Base-by-base conservation (phyloP, 2,888 invertebrate genomes). In the Papilio elwesi region DNA sequence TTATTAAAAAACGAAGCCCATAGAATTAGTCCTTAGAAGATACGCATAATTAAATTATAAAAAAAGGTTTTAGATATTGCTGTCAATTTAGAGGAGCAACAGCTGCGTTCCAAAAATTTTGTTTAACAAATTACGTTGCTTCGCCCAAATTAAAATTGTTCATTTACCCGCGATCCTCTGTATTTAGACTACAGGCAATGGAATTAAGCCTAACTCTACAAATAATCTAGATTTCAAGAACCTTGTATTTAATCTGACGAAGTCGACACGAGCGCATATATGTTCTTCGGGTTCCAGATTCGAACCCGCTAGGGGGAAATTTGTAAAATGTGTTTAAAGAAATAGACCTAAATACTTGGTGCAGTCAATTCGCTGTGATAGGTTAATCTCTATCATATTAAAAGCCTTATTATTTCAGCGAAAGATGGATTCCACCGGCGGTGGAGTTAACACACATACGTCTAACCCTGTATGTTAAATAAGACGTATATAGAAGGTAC, bases 31-130 rank as follows among this genome's bases (percentile, higher is more conserved):
- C 6, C 43, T 26, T 57, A 13, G 3, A 38, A 59, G 59, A 59
- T 38, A 38, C n/a, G 16, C 6, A 13, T 9, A 38, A 59, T 38
- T 8, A 38, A 59, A 59, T 59, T 59, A 26, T 59, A 59, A 59
- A 59, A 64, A 65, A 64, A 52, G 47, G 48, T 64, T 64, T 64
- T 43, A 64, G 15, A 48, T 70, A 64, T 64, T 55, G 36, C 48
- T 53, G 55, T 70, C 65, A 65, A 70, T 70, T 70, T 26, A 65
- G 38, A 55, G n/a, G 38, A 65, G 65, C 59, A 59, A 68, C 65
- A 65, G 70, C 70, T 70, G 70, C 15, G 55, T 49, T 70, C 57
- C 70, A 26, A 57, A 70, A 70, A 70, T 65, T 55, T 65, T 65
- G 55, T 53, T 65, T 55, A 65, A 70, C 70, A 65, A 70, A 70